Evolutionary conservation across 2,888 invertebrate species (phyloP).

Genomic region (Chirona hameri): DNA sequence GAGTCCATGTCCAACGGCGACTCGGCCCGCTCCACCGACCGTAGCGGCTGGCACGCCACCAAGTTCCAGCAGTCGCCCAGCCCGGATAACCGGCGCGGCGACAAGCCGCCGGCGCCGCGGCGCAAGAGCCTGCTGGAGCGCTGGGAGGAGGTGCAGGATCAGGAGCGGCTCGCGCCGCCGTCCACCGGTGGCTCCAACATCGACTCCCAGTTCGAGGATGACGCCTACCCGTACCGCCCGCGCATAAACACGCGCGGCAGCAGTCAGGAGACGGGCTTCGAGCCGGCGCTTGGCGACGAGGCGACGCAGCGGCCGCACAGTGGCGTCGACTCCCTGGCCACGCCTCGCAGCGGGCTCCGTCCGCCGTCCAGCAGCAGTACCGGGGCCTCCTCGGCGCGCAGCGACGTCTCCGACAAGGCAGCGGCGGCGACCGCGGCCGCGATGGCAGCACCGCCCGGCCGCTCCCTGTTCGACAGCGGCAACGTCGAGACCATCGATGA

Average conservation of each 20-base stretch:
- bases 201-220: conserved; percentile 12
- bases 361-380: neutral
- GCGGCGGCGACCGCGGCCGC: neutral
- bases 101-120: neutral
- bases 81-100: neutral
- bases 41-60: neutral
- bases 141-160: conserved; percentile 7
- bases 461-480: neutral
- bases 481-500: conserved; percentile 5
- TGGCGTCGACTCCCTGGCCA: conserved; percentile 1
- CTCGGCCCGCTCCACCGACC: neutral
- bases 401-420: neutral
- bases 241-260: neutral
- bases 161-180: neutral
- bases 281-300: neutral
- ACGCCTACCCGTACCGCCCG: conserved; percentile 13
- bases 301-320: neutral
- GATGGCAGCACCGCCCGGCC: neutral
- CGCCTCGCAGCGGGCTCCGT: neutral
- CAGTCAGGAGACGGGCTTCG: conserved; percentile 26
- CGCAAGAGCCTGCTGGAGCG: conserved; percentile 14
- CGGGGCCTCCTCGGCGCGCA: neutral
- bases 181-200: neutral
- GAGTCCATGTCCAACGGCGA: neutral
- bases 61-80: conserved; percentile 22